A percentile compares a stretch with the other conserved stretches of the same genome.
Conservation (phyloP, 2,113 vertebrate genomes). For the Onychostoma macrolepis region DNA sequence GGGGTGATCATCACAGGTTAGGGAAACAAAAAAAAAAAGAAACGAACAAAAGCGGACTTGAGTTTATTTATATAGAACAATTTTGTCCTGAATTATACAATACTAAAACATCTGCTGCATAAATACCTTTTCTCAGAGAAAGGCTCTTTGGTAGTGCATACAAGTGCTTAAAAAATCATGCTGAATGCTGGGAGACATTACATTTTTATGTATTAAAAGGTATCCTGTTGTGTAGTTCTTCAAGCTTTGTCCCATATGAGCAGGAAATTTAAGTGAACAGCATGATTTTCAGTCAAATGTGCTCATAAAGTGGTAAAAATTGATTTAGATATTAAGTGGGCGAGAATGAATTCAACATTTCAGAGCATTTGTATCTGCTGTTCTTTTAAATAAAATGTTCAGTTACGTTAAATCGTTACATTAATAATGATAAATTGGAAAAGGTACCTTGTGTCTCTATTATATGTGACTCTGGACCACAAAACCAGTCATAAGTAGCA, state of each 20-base stretch:
- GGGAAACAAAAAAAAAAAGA: neutral
- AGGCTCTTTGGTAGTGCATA: neutral
- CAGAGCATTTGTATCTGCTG: neutral
- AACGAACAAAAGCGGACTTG: neutral
- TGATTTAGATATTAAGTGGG: neutral
- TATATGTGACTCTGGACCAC: neutral
- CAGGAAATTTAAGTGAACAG: neutral
- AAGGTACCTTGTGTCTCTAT: neutral
- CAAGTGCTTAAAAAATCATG: neutral
- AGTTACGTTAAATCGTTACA: neutral
- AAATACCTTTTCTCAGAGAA: neutral
- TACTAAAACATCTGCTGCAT: neutral
- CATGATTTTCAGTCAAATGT: neutral
- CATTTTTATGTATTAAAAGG: neutral
- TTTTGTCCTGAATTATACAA: neutral
- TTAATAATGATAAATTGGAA: neutral
- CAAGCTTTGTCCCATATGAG: neutral
- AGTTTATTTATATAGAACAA: neutral
- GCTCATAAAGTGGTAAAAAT: neutral
- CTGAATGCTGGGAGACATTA: neutral
- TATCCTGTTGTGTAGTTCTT: neutral
- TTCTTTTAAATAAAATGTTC: neutral
- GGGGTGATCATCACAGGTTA: constrained; percentile 9
- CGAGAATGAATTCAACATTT: neutral
- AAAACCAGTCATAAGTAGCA: too few relatives aligned